These are phyloP conservation scores for Epistrophe eligans DNA, from an alignment of 2,888 invertebrate species.

Conservation along the genomic window DNA sequence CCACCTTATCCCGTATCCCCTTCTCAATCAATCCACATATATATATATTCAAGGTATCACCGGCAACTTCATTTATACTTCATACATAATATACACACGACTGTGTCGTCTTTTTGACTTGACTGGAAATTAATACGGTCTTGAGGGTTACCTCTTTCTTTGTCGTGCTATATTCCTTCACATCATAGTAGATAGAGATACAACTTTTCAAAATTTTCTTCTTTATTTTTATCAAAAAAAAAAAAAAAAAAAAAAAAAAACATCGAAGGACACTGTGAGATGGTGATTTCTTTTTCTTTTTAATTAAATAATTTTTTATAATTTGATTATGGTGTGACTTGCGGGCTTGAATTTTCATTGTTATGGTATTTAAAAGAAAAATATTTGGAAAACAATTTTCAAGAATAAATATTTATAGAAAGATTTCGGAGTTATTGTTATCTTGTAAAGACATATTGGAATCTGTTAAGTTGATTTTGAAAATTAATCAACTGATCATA, in stretches of 20 bases:
- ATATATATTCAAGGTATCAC: constrained; percentile 7
- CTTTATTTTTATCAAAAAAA: constrained; percentile 5
- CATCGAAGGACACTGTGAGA: constrained; percentile 51
- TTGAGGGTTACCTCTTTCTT: constrained; percentile 72
- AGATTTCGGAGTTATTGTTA: constrained; percentile 37
- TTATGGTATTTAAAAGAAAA: constrained; percentile 25
- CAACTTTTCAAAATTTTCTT: constrained; percentile 52
- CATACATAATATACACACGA: constrained; percentile 42
- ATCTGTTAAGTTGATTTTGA: constrained; percentile 16
- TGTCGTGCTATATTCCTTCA: constrained; percentile 54
- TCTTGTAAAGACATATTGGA: neutral
- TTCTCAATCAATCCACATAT: neutral
- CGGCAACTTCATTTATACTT: constrained; percentile 71
- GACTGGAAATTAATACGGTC: constrained; percentile 74
- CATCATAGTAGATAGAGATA: constrained; percentile 59
- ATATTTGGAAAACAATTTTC: constrained; percentile 43
- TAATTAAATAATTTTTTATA: constrained; percentile 69
- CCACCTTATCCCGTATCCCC: too few species aligned
- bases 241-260: neutral
- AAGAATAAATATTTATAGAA: constrained; percentile 28
- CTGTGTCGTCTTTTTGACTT: constrained; percentile 63
- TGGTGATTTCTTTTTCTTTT: constrained; percentile 33
- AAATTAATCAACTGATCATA: constrained; percentile 38
- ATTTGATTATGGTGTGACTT: constrained; percentile 49
- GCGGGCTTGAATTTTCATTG: constrained; percentile 46